Conservation (phyloP, 2,888 invertebrate genomes). For the Gisinianus flammeolus region DNA sequence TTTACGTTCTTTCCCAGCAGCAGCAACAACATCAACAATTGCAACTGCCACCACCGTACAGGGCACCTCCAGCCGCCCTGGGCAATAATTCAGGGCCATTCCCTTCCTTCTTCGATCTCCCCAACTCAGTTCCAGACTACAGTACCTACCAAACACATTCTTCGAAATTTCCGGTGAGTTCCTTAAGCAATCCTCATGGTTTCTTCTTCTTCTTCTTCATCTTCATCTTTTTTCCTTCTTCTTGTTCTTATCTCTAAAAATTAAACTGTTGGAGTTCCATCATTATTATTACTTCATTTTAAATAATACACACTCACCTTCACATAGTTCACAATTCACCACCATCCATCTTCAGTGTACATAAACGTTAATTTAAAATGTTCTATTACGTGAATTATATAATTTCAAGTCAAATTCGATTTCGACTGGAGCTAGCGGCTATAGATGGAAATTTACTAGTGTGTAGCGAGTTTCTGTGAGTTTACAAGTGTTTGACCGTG, state of each 20-base stretch:
- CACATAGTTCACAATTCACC: neutral
- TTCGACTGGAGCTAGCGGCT: neutral
- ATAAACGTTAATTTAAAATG: neutral
- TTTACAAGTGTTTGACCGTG: neutral
- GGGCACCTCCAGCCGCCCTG: constrained; percentile 47
- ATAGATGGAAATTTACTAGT: neutral
- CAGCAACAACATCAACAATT: constrained; percentile 27
- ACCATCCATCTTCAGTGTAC: neutral
- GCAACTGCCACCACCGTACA: constrained; percentile 47
- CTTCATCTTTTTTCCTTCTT: neutral
- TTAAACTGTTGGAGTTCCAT: constrained; percentile 11
- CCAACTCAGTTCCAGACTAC: constrained; percentile 38
- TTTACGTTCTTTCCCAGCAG: constrained; percentile 26
- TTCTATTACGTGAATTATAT: neutral
- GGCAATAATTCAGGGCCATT: constrained; percentile 41
- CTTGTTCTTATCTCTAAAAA: constrained; percentile 14
- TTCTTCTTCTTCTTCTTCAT: neutral
- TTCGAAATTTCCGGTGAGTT: constrained; percentile 57
- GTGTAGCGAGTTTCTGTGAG: no score
- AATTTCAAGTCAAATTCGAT: neutral
- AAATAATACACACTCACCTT: neutral
- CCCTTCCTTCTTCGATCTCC: constrained; percentile 40
- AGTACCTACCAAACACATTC: constrained; percentile 54
- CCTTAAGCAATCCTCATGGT: no score
- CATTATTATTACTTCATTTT: neutral